Conservation (phyloP, 2,797 vertebrate species). For the Platyrinchus mystaceus region DNA sequence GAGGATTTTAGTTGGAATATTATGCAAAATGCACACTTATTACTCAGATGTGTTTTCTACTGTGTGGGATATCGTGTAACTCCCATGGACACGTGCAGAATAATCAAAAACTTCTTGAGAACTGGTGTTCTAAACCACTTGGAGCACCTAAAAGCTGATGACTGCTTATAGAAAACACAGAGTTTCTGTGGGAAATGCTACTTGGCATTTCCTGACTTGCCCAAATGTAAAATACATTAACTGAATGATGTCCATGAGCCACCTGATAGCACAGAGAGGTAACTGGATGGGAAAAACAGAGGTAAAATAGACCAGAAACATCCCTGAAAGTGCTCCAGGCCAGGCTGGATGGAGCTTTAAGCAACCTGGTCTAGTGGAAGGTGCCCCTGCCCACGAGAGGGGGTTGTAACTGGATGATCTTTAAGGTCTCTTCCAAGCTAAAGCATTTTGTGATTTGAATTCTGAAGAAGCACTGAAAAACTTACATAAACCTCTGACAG, state of each 20-base stretch:
- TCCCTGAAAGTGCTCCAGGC: not conserved
- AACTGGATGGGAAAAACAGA: not conserved
- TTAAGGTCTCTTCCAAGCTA: not conserved
- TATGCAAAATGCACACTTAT: not conserved
- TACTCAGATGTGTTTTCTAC: not conserved
- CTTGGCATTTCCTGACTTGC: not conserved
- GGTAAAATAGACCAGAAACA: not conserved
- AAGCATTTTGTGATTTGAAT: not conserved
- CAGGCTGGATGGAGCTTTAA: not conserved
- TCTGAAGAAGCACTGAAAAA: not conserved
- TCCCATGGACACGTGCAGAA: not conserved
- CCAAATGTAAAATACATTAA: conserved; percentile 20
- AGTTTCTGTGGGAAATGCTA: not conserved
- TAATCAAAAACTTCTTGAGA: not conserved
- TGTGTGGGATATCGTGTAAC: not conserved
- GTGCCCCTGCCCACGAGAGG: not conserved
- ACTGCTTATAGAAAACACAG: not conserved
- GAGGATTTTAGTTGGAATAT: not conserved
- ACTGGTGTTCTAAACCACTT: not conserved
- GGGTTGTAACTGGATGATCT: not conserved
- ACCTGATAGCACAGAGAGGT: not conserved
- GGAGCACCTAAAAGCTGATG: not conserved
- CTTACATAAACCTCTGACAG: not conserved
- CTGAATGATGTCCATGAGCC: not conserved
- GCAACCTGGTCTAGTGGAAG: not conserved